These are phyloP conservation scores for Perizoma flavofasciatum DNA, from an alignment of 2,888 invertebrate genomes.

Conservation along the genomic window DNA sequence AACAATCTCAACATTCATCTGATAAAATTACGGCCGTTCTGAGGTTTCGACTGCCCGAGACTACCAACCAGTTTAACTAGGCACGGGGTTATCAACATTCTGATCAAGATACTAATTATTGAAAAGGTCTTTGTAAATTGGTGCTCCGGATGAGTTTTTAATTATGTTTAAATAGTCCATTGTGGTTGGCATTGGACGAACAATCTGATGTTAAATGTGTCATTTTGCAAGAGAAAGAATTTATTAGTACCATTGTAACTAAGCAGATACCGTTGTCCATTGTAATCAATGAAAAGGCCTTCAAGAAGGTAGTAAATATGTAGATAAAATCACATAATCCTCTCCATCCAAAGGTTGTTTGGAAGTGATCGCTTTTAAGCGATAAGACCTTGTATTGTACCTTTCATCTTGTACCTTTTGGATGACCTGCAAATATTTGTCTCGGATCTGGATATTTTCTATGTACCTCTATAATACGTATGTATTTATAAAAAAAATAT, in stretches of 20 bases:
- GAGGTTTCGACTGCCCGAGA: not conserved
- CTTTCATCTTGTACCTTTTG: no score
- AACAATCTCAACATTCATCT: slow-evolving; percentile 25
- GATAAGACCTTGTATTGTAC: no score
- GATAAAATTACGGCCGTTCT: slow-evolving; percentile 11
- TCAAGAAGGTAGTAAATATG: no score
- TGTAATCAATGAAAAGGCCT: not conserved
- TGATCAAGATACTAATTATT: not conserved
- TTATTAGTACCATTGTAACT: not conserved
- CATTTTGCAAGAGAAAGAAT: slow-evolving; percentile 19
- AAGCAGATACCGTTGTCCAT: not conserved
- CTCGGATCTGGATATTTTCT: no score
- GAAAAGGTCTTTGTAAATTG: slow-evolving; percentile 3
- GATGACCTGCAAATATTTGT: no score
- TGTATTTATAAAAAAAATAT: no score
- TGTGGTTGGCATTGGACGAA: slow-evolving; percentile 11
- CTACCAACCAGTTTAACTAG: slow-evolving; percentile 3
- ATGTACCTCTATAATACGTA: no score
- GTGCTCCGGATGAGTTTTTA: slow-evolving; percentile 9
- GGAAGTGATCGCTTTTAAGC: no score
- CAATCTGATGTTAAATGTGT: slow-evolving; percentile 11
- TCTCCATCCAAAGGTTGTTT: no score
- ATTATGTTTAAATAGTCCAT: slow-evolving; percentile 12
- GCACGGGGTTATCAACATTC: slow-evolving; percentile 1
- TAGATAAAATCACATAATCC: no score